Conservation (phyloP, 2,888 invertebrate species). For the Calliopum simillimum region DNA sequence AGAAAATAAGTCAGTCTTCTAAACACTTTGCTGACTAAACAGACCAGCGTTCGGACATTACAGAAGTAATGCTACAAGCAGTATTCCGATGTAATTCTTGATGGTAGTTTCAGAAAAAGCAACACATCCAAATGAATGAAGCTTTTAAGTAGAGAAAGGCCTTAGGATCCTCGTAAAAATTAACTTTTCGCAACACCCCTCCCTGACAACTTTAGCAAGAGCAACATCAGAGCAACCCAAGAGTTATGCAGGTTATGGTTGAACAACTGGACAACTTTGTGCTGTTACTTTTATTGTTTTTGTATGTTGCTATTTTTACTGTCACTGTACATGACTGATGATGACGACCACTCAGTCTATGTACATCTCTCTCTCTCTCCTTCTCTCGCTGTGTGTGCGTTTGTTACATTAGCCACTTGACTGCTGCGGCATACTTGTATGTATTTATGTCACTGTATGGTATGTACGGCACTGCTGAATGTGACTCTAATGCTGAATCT, state of each 20-base stretch:
- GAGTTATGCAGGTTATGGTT: conserved; percentile 40
- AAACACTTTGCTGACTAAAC: too few species aligned
- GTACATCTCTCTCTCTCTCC: conserved; percentile 32
- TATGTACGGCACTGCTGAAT: too few species aligned
- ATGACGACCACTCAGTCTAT: conserved; percentile 50
- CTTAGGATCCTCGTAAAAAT: too few species aligned
- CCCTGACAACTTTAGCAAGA: conserved; percentile 21
- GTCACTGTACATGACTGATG: conserved; percentile 51
- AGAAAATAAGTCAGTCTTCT: too few species aligned
- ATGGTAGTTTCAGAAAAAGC: too few species aligned
- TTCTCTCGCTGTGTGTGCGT: neutral
- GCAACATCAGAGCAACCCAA: conserved; percentile 34
- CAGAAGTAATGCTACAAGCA: too few species aligned
- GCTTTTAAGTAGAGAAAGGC: too few species aligned
- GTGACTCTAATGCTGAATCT: too few species aligned
- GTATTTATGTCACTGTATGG: too few species aligned
- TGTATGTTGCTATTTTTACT: conserved; percentile 43
- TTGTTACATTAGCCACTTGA: conserved; percentile 47
- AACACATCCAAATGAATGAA: too few species aligned
- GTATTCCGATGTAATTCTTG: too few species aligned
- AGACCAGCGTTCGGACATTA: too few species aligned
- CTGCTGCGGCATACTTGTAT: conserved; percentile 35
- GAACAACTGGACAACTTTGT: conserved; percentile 33
- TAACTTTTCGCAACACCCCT: conserved; percentile 39
- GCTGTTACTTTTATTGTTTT: conserved; percentile 36